These are phyloP conservation scores for Exocentrus adspersus DNA, from an alignment of 2,888 invertebrate genomes.

Conservation along the genomic window DNA sequence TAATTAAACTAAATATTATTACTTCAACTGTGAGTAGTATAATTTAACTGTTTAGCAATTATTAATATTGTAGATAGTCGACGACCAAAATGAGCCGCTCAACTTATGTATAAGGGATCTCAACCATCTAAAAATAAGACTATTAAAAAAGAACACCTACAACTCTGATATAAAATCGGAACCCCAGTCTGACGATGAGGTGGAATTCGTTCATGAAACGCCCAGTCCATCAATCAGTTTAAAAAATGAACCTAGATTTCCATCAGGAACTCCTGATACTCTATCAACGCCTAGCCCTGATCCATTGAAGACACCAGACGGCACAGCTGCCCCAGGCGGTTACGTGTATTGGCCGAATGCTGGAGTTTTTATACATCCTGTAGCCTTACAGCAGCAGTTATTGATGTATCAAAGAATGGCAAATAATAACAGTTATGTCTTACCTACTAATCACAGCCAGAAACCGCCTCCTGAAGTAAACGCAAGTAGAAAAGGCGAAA, in stretches of 20 bases:
- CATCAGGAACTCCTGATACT: conserved; percentile 53
- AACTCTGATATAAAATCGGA: conserved; percentile 72
- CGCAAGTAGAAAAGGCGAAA: conserved; percentile 36
- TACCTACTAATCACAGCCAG: conserved; percentile 52
- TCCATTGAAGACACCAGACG: conserved; percentile 61
- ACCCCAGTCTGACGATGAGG: conserved; percentile 67
- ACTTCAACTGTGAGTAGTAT: no score
- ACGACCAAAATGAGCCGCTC: conserved; percentile 76
- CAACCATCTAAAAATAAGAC: conserved; percentile 73
- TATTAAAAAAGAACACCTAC: conserved; percentile 70
- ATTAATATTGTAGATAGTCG: no score
- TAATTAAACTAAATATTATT: no score
- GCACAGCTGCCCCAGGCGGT: conserved; percentile 62
- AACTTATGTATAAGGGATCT: conserved; percentile 86
- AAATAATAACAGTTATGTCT: conserved; percentile 63
- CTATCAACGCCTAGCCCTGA: conserved; percentile 64
- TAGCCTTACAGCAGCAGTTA: conserved; percentile 76
- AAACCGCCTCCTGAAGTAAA: conserved; percentile 48
- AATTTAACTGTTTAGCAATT: no score
- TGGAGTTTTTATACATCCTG: conserved; percentile 77
- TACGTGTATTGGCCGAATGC: conserved; percentile 78
- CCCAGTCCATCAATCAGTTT: conserved; percentile 51
- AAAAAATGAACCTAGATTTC: conserved; percentile 46
- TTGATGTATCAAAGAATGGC: conserved; percentile 81
- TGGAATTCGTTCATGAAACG: conserved; percentile 61